phyloP scores from a whole-genome alignment of 2,888 invertebrate species.

The Polylopha cassiicola region DNA sequence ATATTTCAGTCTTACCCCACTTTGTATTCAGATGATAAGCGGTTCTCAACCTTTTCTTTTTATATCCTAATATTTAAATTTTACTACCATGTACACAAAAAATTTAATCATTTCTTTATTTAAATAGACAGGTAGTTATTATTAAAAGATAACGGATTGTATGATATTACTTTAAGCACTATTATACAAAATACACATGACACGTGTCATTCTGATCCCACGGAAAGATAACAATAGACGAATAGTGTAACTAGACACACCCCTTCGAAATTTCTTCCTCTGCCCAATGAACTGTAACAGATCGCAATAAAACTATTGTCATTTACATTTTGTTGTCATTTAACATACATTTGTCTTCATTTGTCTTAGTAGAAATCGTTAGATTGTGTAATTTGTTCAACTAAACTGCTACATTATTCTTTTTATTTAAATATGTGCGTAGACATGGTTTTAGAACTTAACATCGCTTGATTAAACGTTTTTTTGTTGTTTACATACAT shows the following conservation, averaged over 20 bases:
- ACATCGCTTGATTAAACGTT: too few relatives aligned
- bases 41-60: too few relatives aligned
- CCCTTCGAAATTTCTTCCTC: constrained; percentile 44
- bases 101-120: too few relatives aligned
- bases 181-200: constrained; percentile 12
- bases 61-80: too few relatives aligned
- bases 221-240: constrained; percentile 33
- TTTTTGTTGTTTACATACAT: too few relatives aligned
- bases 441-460: constrained; percentile 15
- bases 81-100: too few relatives aligned
- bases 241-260: constrained; percentile 35
- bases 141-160: too few relatives aligned
- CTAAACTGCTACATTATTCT: constrained; percentile 23
- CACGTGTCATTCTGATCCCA: constrained; percentile 30
- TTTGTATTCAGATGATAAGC: too few relatives aligned
- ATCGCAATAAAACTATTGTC: constrained; percentile 50
- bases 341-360: constrained; percentile 47
- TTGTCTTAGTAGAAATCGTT: constrained; percentile 32
- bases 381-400: constrained; percentile 21
- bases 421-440: constrained; percentile 19
- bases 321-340: constrained; percentile 43
- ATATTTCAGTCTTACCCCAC: too few relatives aligned
- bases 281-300: constrained; percentile 61
- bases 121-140: too few relatives aligned
- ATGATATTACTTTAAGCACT: constrained; percentile 7